A percentile compares a stretch with the other conserved stretches of the same genome.
Conservation (phyloP, 2,888 invertebrate species). For the Dynastes tityus region DNA sequence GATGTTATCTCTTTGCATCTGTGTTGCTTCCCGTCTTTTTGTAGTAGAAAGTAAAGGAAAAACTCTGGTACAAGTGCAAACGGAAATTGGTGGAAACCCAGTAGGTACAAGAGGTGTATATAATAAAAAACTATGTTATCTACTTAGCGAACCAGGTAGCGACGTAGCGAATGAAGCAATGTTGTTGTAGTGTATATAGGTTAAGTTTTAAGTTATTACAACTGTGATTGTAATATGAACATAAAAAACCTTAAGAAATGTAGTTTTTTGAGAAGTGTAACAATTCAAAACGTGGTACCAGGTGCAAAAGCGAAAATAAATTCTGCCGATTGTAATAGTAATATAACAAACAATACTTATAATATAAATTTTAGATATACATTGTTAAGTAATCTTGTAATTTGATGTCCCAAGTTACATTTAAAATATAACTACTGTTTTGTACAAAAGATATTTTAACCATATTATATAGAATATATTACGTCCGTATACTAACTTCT, state of each 20-base stretch:
- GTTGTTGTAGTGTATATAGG: constrained; percentile 1
- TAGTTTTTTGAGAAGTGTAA: too few relatives aligned
- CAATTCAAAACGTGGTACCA: too few relatives aligned
- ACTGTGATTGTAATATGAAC: not conserved
- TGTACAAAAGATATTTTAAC: too few relatives aligned
- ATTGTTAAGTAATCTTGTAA: too few relatives aligned
- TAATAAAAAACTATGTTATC: constrained; percentile 34
- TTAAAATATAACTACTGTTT: too few relatives aligned
- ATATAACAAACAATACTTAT: too few relatives aligned
- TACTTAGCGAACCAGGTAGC: not conserved
- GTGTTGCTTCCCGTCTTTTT: constrained; percentile 53
- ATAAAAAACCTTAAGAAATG: not conserved
- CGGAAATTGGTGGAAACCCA: constrained; percentile 64
- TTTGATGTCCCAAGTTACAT: too few relatives aligned
- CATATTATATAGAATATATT: too few relatives aligned
- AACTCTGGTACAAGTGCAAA: constrained; percentile 61
- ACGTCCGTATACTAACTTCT: too few relatives aligned
- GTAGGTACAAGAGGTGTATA: constrained; percentile 59
- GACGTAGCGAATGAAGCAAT: constrained; percentile 16
- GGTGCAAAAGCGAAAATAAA: too few relatives aligned
- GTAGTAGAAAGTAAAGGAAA: constrained; percentile 61
- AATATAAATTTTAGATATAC: too few relatives aligned
- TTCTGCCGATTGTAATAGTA: too few relatives aligned
- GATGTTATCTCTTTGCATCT: constrained; percentile 51
- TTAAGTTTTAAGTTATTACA: not conserved